Percentiles rank a stretch among this genome's conserved stretches.
phyloP scores from a whole-genome alignment of 1,140 invertebrate genomes.

The Delia radicum region DNA sequence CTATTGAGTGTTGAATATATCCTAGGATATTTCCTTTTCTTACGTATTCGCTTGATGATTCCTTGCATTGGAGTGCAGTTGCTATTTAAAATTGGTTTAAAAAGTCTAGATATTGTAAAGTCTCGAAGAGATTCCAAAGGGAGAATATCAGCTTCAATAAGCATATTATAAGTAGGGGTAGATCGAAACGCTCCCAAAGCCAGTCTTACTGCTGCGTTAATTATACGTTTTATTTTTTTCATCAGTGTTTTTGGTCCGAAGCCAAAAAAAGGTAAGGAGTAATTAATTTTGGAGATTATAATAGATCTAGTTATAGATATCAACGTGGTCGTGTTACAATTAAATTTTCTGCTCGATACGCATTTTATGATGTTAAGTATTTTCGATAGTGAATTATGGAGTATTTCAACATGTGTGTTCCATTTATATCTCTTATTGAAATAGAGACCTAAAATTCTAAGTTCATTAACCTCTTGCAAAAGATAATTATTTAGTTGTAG shows the following conservation, averaged over 20 bases:
- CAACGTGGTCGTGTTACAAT: not conserved
- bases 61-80: too few relatives aligned
- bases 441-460: not conserved
- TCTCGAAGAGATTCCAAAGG: not conserved
- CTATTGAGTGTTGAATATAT: too few relatives aligned
- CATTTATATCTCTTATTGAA: too few relatives aligned
- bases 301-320: not conserved
- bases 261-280: not conserved
- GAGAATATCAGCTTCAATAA: slow-evolving; percentile 1
- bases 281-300: slow-evolving; percentile 11
- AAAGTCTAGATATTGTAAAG: not conserved
- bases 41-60: too few relatives aligned
- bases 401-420: not conserved
- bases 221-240: not conserved
- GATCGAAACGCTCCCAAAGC: not conserved
- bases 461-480: not conserved
- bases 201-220: not conserved
- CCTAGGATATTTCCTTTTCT: too few relatives aligned
- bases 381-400: too few relatives aligned
- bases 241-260: not conserved
- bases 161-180: slow-evolving; percentile 15
- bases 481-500: not conserved
- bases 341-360: too few relatives aligned
- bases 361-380: too few relatives aligned
- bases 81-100: not conserved